Base-by-base conservation (phyloP, 2,888 invertebrate genomes). In the Erannis defoliaria region DNA sequence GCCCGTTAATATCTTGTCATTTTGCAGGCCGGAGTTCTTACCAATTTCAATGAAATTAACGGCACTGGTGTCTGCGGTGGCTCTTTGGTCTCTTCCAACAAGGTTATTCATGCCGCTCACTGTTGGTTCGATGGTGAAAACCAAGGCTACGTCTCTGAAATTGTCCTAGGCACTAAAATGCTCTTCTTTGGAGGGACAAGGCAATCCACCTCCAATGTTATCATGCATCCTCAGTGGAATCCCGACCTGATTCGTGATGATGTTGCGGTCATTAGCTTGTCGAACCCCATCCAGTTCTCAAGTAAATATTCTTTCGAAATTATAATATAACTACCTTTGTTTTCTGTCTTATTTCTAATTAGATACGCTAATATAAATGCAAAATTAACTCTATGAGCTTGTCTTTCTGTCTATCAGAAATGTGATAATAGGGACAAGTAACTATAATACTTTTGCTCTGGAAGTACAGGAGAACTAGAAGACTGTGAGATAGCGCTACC, bases 141-240 rank as follows among this genome's bases (percentile, higher is more conserved):
- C 66, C 80, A 77, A 19, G 84, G 73, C 0, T 71, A 68, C 60
- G 62, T 59, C n/a, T 64, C 81, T 40, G 75, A 72, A 5, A 77
- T 83, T 1, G 78, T 83, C 1, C 76, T 84, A 3, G 85, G 85
- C 2, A 78, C 82, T 18, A 48, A 62, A 9, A 43, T 58, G 0
- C 64, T 85, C 4, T 84, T 81, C 71, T 63, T 42, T 10, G 84
- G 83, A 2, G 84, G 84, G 14, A 68, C 60, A 10, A 74, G 84
- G n/a, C 2, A 76, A 0, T n/a, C 56, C 2, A 72, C 79, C 9
- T 71, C 58, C n/a, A 53, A 59, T 2, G 68, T 84, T 3, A 53
- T 66, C 2, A 67, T 70, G 66, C 84, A 85, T 57, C 64, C 68
- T 0, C 65, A 59, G 37, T 85, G 80, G 80, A 51, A 29, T 10